A percentile compares a stretch with the other conserved stretches of the same genome.
Conservation (phyloP, 1,140 invertebrate species). For the Laupala kohalensis region DNA sequence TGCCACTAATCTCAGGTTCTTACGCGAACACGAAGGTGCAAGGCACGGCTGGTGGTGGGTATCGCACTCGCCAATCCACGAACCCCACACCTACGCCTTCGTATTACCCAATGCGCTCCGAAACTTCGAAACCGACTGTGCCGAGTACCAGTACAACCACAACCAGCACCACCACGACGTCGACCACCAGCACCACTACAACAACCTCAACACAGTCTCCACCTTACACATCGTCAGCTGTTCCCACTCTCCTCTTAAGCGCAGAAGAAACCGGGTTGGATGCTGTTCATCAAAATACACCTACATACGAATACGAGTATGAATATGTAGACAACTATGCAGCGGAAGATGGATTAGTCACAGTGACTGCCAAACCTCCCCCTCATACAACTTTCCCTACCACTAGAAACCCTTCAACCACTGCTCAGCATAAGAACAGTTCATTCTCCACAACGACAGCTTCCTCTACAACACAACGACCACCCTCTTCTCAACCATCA, state of each 20-base stretch:
- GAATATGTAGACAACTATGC: background rate
- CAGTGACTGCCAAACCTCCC: background rate
- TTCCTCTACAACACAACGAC: background rate
- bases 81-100: constrained; percentile 25
- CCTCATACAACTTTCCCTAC: background rate
- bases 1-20: constrained; percentile 53
- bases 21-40: constrained; percentile 60
- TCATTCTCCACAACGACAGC: background rate
- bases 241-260: background rate
- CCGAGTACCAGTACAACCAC: constrained; percentile 21
- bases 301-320: background rate
- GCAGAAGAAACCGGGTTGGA: background rate
- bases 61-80: constrained; percentile 31
- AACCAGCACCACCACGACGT: constrained; percentile 19
- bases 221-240: background rate
- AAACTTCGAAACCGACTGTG: constrained; percentile 19
- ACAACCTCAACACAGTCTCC: background rate
- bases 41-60: constrained; percentile 25
- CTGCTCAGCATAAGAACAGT: background rate
- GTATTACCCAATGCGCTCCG: constrained; percentile 23
- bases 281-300: too few species aligned
- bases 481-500: background rate
- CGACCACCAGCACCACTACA: background rate
- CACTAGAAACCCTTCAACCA: background rate
- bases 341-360: background rate